These are phyloP conservation scores for Busseola fusca DNA, from an alignment of 2,888 invertebrate species.

Conservation along the genomic window DNA sequence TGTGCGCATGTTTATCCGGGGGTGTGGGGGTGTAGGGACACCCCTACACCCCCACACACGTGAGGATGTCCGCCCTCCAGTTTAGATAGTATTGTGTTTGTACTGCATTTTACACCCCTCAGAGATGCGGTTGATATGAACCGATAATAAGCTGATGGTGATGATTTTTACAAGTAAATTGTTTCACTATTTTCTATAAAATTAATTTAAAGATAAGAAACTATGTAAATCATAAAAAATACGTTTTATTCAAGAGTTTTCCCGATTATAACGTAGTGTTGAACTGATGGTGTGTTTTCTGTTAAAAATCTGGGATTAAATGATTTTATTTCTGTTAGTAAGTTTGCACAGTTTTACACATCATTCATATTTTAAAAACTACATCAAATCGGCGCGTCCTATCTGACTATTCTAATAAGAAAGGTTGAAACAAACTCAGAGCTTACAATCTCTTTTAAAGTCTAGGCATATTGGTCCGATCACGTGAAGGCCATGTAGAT, in stretches of 20 bases:
- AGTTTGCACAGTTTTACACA: too few relatives aligned
- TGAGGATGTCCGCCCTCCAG: slow-evolving; percentile 34
- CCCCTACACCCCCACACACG: too few relatives aligned
- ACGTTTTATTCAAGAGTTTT: not conserved
- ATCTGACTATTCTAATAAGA: too few relatives aligned
- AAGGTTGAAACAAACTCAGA: too few relatives aligned
- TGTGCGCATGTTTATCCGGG: slow-evolving; percentile 46
- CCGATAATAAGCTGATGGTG: slow-evolving; percentile 44
- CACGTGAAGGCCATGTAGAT: too few relatives aligned
- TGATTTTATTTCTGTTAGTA: too few relatives aligned
- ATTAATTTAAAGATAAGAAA: not conserved
- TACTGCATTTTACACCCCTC: slow-evolving; percentile 54
- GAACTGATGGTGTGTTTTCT: not conserved
- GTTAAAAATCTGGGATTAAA: not conserved
- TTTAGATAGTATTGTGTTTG: slow-evolving; percentile 63
- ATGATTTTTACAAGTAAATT: slow-evolving; percentile 21
- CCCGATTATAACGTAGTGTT: too few relatives aligned
- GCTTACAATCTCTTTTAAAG: too few relatives aligned
- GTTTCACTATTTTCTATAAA: not conserved
- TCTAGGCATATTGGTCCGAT: too few relatives aligned
- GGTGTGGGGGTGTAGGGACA: slow-evolving; percentile 31
- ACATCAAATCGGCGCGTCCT: too few relatives aligned
- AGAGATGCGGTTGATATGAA: slow-evolving; percentile 45
- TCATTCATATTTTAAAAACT: too few relatives aligned
- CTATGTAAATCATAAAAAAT: not conserved